Evolutionary conservation across 1,140 invertebrate species (phyloP), one percentile per base, ranked within the genome.

Genomic region (Drosophila obscura): DNA sequence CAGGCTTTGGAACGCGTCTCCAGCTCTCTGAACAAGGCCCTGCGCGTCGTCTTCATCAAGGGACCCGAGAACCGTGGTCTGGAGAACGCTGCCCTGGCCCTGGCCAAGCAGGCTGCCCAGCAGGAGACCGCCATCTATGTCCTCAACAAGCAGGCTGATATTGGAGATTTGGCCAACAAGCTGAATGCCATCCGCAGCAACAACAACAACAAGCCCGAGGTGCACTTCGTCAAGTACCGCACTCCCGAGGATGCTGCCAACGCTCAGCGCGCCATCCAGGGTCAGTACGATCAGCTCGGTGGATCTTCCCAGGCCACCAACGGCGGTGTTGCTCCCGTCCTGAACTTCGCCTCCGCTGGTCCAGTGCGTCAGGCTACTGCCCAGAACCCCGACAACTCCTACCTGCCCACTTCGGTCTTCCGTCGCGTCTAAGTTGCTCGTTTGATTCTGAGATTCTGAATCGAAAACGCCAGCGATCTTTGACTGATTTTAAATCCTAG

Each of bases 361-460:
- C 72, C 84, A 48, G 66, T 60, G 16, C 82, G 83, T 73, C 82
- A 82, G 50, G 77, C 52, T 19, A 51, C 11, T 44, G 84, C 78
- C 51, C 75, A 89, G 61, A 67, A 62, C 0, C 89, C 89, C 35
- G 79, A 81, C 5, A 83, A 81, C 75, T 59, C 89, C 1, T 91
- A 91, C 51, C 65, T 91, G 76, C 89, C 89, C 41, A 63, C 79
- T n/a, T 91, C 89, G 26, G 79, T 91, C 65, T 89, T 91, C 81
- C 89, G 89, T 67, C 83, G 83, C 68, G 79, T 87, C 62, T 87
- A 87, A 80, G 66, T 72, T 31, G 52, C 58, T 66, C 58, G 51
- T 26, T 60, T 55, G 35, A 78, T 63, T 76, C 73, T 45, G 73
- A 45, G 48, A 39, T 39, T 39, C 22, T 24, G 74, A 81, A 50